Conservation (phyloP, 2,888 invertebrate genomes). For the Pristionchus maxplancki region DNA sequence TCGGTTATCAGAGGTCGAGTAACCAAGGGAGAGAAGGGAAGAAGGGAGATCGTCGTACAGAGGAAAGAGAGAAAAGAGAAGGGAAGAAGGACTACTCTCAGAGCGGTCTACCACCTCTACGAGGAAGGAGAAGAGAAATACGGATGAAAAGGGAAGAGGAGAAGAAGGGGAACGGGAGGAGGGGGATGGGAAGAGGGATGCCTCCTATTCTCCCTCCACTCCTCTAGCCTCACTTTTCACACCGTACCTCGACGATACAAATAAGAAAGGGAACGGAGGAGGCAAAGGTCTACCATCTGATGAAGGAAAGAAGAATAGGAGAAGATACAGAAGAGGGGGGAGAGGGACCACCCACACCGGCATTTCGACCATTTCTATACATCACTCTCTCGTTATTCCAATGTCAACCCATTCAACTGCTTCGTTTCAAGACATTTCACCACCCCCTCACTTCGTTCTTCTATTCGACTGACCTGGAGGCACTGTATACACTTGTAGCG, state of each 20-base stretch:
- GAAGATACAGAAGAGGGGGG: neutral
- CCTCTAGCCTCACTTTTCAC: slow-evolving; percentile 19
- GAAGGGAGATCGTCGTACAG: slow-evolving; percentile 29
- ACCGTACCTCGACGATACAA: slow-evolving; percentile 33
- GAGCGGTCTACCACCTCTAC: slow-evolving; percentile 37
- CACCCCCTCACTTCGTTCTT: neutral
- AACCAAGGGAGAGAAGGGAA: slow-evolving; percentile 31
- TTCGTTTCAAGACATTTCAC: neutral
- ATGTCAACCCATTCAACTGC: neutral
- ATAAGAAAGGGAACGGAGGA: neutral
- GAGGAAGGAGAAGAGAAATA: slow-evolving; percentile 19
- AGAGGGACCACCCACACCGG: neutral
- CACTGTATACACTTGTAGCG: slow-evolving; percentile 42
- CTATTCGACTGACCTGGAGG: neutral
- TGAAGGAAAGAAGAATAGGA: neutral
- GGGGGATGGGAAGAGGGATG: neutral
- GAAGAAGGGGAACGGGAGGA: neutral
- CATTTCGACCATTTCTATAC: neutral
- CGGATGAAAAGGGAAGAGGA: slow-evolving; percentile 41
- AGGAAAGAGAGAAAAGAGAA: slow-evolving; percentile 8
- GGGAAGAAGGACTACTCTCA: slow-evolving; percentile 29
- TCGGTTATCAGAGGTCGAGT: slow-evolving; percentile 43
- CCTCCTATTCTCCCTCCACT: slow-evolving; percentile 38
- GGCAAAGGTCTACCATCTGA: slow-evolving; percentile 25
- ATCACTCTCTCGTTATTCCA: neutral